These are phyloP conservation scores for Sphaeridia pumilis DNA, from an alignment of 2,888 invertebrate genomes.

Conservation along the genomic window DNA sequence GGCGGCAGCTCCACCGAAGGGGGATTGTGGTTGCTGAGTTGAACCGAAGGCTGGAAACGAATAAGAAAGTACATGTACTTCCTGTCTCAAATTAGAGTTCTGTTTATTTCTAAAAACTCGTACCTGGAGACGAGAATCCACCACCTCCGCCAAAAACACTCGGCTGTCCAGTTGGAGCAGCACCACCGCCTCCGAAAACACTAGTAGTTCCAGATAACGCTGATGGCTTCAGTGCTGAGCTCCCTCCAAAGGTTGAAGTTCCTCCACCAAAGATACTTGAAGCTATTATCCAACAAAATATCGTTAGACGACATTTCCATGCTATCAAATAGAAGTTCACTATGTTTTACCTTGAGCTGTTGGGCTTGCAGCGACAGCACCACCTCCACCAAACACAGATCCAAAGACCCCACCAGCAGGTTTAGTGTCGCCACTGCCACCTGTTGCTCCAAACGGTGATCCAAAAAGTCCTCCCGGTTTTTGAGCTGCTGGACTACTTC, in stretches of 20 bases:
- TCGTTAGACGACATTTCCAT: neutral
- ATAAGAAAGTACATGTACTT: neutral
- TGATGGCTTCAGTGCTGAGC: neutral
- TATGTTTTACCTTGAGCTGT: neutral
- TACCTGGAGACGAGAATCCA: neutral
- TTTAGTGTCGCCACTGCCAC: neutral
- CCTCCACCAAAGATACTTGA: neutral
- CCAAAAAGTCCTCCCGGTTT: neutral
- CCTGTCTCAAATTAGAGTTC: neutral
- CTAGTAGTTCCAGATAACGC: neutral
- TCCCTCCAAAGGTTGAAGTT: neutral
- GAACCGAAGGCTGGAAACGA: neutral
- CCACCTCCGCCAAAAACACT: neutral
- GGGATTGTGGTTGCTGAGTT: neutral
- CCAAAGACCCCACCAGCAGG: slow-evolving; percentile 1
- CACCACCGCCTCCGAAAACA: neutral
- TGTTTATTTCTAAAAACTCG: neutral
- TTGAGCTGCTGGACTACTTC: neutral
- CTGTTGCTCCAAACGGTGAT: slow-evolving; percentile 1
- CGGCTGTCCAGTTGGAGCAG: neutral
- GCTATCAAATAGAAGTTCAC: neutral
- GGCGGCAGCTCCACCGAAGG: neutral
- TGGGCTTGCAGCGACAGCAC: neutral
- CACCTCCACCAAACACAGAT: neutral
- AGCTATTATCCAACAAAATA: neutral